Conservation (phyloP, 2,888 invertebrate genomes). For the Drosophila pegasa region DNA sequence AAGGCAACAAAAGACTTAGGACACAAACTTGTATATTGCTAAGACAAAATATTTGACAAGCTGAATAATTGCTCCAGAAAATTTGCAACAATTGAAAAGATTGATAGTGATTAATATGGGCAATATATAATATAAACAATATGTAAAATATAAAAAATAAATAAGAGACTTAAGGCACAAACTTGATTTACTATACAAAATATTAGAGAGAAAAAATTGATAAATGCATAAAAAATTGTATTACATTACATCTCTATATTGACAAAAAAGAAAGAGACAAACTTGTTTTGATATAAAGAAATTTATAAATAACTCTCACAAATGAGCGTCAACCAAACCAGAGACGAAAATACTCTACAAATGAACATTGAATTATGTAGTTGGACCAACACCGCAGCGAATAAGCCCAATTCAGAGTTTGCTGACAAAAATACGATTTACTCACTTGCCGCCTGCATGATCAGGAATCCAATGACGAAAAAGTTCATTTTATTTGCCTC, state of each 20-base stretch:
- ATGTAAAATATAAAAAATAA: not conserved
- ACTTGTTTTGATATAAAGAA: not conserved
- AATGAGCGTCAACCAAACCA: not conserved
- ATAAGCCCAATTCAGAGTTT: slow-evolving; percentile 9
- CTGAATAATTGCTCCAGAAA: too few species aligned
- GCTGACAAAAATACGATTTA: slow-evolving; percentile 33
- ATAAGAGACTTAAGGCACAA: not conserved
- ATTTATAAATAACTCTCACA: not conserved
- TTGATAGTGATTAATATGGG: not conserved
- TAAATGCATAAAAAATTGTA: not conserved
- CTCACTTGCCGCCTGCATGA: slow-evolving; percentile 83
- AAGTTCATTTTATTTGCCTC: slow-evolving; percentile 76
- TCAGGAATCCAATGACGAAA: slow-evolving; percentile 82
- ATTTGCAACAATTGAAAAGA: slow-evolving; percentile 11
- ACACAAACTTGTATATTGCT: not conserved
- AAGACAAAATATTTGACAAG: too few species aligned
- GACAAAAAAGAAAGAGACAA: not conserved
- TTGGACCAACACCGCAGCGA: slow-evolving; percentile 41
- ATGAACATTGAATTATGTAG: slow-evolving; percentile 8
- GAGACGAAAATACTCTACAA: not conserved
- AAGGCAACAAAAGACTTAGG: not conserved
- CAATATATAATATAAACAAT: not conserved
- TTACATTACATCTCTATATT: not conserved
- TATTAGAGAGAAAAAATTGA: not conserved
- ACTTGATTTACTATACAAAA: not conserved